Evolutionary conservation across 2,888 invertebrate genomes (phyloP).

Genomic region (Podabrus alpinus): DNA sequence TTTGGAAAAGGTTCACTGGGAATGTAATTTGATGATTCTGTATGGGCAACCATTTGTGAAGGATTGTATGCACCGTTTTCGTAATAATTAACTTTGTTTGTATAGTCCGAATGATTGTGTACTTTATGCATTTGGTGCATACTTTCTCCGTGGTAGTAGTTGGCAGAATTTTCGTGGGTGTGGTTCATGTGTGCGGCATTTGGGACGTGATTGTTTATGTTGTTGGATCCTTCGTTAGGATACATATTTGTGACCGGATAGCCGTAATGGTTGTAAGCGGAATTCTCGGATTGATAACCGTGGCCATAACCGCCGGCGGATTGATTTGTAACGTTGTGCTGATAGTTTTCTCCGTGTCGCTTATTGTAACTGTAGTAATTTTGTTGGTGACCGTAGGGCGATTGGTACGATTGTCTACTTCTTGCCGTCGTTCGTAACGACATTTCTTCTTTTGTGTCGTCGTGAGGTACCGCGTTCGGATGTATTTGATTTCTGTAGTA

Average conservation of each 20-base stretch:
- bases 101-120: slow-evolving; percentile 46
- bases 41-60: slow-evolving; percentile 51
- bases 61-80: slow-evolving; percentile 60
- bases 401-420: slow-evolving; percentile 53
- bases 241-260: slow-evolving; percentile 49
- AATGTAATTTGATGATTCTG: slow-evolving; percentile 57
- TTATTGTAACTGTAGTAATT: slow-evolving; percentile 60
- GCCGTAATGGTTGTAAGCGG: slow-evolving; percentile 50
- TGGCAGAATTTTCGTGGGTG: slow-evolving; percentile 41
- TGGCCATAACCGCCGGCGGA: slow-evolving; percentile 44
- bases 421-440: slow-evolving; percentile 42
- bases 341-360: slow-evolving; percentile 50
- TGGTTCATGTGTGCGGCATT: slow-evolving; percentile 43
- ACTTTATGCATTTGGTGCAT: slow-evolving; percentile 48
- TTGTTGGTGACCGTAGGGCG: slow-evolving; percentile 57
- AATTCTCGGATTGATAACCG: slow-evolving; percentile 48
- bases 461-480: slow-evolving; percentile 36
- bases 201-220: slow-evolving; percentile 40
- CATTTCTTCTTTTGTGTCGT: slow-evolving; percentile 36
- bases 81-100: slow-evolving; percentile 58
- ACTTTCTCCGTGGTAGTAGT: slow-evolving; percentile 50
- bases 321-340: slow-evolving; percentile 44
- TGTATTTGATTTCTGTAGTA: slow-evolving; percentile 48
- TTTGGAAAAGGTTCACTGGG: slow-evolving; percentile 58
- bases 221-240: slow-evolving; percentile 46